phyloP scores from a whole-genome alignment of 2,888 invertebrate genomes.

The Lycaena phlaeas region DNA sequence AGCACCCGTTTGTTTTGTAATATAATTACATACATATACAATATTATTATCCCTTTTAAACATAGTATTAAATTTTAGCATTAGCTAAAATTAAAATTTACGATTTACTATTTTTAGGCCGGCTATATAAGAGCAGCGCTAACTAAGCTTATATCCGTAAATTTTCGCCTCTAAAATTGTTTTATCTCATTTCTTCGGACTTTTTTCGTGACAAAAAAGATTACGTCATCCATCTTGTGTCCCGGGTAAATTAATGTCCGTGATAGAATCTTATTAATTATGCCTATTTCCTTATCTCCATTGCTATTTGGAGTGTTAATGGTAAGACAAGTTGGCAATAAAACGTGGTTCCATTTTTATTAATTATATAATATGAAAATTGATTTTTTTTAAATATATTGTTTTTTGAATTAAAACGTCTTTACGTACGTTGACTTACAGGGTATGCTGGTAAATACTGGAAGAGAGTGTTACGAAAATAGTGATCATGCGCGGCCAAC shows the following conservation, averaged over 20 bases:
- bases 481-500: no score
- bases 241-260: constrained; percentile 37
- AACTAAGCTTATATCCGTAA: constrained; percentile 26
- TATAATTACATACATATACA: no score
- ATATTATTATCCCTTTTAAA: no score
- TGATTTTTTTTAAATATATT: no score
- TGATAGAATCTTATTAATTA: constrained; percentile 29
- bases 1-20: no score
- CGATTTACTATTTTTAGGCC: constrained; percentile 36
- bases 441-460: no score
- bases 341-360: not conserved
- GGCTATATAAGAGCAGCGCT: not conserved
- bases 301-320: constrained; percentile 8
- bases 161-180: constrained; percentile 61
- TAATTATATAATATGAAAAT: not conserved
- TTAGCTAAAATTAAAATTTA: not conserved
- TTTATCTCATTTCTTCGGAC: constrained; percentile 51
- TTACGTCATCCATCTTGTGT: constrained; percentile 54
- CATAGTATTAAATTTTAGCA: no score
- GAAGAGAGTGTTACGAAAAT: no score
- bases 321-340: constrained; percentile 1
- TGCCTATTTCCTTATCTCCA: constrained; percentile 13
- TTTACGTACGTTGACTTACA: no score
- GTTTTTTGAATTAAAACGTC: no score
- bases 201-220: constrained; percentile 54